These are phyloP conservation scores for Epicauta chinensis DNA, from an alignment of 1,140 invertebrate species.

Conservation along the genomic window DNA sequence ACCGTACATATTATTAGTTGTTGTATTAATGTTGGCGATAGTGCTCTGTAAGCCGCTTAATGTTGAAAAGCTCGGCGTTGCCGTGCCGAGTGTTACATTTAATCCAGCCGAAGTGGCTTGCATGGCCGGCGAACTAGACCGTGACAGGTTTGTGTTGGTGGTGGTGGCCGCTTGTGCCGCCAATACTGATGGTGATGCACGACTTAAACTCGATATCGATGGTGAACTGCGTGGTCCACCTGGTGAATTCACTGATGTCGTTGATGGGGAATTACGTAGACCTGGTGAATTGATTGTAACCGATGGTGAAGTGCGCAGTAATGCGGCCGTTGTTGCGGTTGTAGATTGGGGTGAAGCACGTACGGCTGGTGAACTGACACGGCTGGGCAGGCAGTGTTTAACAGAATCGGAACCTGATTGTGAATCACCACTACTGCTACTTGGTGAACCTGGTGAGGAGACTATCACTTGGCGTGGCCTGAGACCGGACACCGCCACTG, in stretches of 20 bases:
- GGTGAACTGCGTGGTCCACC: conserved; percentile 33
- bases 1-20: conserved; percentile 30
- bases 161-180: neutral
- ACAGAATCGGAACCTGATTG: conserved; percentile 60
- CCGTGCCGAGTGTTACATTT: conserved; percentile 49
- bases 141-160: conserved; percentile 16
- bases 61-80: conserved; percentile 37
- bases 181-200: conserved; percentile 38
- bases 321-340: conserved; percentile 27
- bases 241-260: conserved; percentile 38
- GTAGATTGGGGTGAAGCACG: conserved; percentile 24
- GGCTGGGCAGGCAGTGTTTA: conserved; percentile 49
- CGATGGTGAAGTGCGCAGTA: conserved; percentile 32
- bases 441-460: conserved; percentile 66
- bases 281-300: conserved; percentile 24
- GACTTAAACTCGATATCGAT: conserved; percentile 33
- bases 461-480: conserved; percentile 61
- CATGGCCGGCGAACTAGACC: conserved; percentile 45
- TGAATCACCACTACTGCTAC: conserved; percentile 60
- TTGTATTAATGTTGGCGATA: conserved; percentile 40
- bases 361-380: conserved; percentile 37
- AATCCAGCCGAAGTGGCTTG: conserved; percentile 53
- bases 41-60: conserved; percentile 37
- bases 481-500: conserved; percentile 23
- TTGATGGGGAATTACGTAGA: conserved; percentile 34